Conservation (phyloP, 2,113 vertebrate genomes). For the Fulica atra region DNA sequence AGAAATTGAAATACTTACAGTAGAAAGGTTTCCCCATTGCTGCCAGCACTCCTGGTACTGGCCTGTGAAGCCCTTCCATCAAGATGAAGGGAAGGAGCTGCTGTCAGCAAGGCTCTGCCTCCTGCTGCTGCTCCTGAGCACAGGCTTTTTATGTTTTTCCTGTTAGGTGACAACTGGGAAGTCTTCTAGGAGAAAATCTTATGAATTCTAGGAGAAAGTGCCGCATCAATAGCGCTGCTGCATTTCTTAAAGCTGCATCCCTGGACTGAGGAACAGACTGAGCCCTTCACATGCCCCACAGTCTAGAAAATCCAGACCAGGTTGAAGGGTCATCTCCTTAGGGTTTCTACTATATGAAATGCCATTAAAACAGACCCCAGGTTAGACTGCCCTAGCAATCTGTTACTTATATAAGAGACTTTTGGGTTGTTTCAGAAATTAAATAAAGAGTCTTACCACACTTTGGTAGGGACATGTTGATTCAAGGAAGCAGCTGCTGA, state of each 20-base stretch:
- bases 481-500: conserved; percentile 36
- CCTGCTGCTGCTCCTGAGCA: not conserved
- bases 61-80: not conserved
- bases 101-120: not conserved
- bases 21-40: not conserved
- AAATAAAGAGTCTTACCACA: not conserved
- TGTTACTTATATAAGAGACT: not conserved
- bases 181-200: not conserved
- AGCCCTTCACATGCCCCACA: not conserved
- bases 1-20: not conserved
- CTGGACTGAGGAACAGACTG: not conserved
- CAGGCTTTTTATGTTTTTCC: not conserved
- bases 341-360: not conserved
- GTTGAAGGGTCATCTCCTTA: not conserved
- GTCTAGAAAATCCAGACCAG: not conserved
- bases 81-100: not conserved
- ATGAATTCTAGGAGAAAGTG: not conserved
- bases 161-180: not conserved
- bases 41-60: not conserved
- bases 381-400: not conserved
- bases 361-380: not conserved
- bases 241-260: not conserved
- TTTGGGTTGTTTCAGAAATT: not conserved
- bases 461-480: not conserved
- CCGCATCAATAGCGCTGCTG: fast-evolving